phyloP scores from a whole-genome alignment of 2,888 invertebrate species.

The Azorinus chamasolen region DNA sequence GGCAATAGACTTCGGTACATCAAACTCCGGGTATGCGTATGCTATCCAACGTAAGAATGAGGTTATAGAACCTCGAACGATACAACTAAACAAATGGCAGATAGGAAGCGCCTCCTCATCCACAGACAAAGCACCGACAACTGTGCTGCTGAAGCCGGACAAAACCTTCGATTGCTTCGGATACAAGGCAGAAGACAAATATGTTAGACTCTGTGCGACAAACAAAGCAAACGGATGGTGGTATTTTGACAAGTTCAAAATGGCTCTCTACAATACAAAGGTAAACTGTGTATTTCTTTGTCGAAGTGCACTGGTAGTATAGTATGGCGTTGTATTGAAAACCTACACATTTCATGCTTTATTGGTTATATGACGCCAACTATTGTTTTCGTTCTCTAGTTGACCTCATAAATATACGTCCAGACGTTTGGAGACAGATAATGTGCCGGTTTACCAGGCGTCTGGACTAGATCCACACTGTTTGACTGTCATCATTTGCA shows the following conservation, averaged over 20 bases:
- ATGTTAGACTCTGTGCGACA: slow-evolving; percentile 19
- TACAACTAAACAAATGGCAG: too few species aligned
- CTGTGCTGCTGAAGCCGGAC: slow-evolving; percentile 29
- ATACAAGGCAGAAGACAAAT: slow-evolving; percentile 43
- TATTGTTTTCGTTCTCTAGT: too few species aligned
- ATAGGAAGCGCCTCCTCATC: slow-evolving; percentile 5
- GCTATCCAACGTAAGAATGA: slow-evolving; percentile 22
- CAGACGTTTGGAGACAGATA: too few species aligned
- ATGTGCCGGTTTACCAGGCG: too few species aligned
- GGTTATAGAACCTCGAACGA: background rate
- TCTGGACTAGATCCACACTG: too few species aligned
- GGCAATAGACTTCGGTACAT: slow-evolving; percentile 43
- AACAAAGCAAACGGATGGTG: slow-evolving; percentile 34
- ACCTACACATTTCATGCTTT: too few species aligned
- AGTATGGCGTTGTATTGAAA: too few species aligned
- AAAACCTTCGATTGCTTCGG: slow-evolving; percentile 39
- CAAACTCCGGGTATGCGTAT: slow-evolving; percentile 40
- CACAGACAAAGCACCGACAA: slow-evolving; percentile 40
- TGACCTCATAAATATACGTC: too few species aligned
- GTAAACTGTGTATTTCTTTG: too few species aligned
- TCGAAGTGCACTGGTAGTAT: too few species aligned
- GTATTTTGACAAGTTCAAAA: slow-evolving; percentile 48
- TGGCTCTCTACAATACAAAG: slow-evolving; percentile 31
- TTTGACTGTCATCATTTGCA: too few species aligned
- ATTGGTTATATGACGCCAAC: too few species aligned